Evolutionary conservation across 1,140 invertebrate genomes (phyloP), one percentile per base, ranked within the genome.

Genomic region (Temnothorax curvispinosus): DNA sequence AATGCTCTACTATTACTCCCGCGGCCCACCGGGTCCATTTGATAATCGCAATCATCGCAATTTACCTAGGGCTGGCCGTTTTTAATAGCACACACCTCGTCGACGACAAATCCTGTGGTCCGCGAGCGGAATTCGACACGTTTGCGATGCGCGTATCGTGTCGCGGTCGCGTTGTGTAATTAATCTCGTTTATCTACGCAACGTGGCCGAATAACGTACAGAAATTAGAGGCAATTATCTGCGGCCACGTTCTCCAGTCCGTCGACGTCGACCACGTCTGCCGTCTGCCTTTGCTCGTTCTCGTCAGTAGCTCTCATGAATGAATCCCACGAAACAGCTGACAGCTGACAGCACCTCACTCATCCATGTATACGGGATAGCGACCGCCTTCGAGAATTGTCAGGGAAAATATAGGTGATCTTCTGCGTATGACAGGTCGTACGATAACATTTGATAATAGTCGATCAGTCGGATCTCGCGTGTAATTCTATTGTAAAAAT

Each of bases 281-380:
- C 47, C 64, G 6, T 32, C 21, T 2, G 47, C 47, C 27, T 27
- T 27, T 1, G 27, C 27, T 27, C 27, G 27, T 27, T 27, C 27
- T 27, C 27, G 1, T 27, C 27, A 27, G 27, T 13, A 21, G 13
- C 13, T 15, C 15, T 15, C 27, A 44, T 77, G 56, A 27, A 77
- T n/a, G 15, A 74, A n/a, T 47, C 9, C 4, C 60, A 1, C 13
- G 6, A 21, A 77, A 62, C 75, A 77, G 41, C 41, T 80, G 75
- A 77, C 38, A 15, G 8, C n/a, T 80, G 75, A 77, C 38, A 15
- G 8, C n/a, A 67, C 6, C 62, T 41, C 21, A n/a, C 27, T 60
- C 62, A 52, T 27, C 35, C 13, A 41, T 54, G 47, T 54, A 13
- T 6, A 21, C 15, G n/a, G 41, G 44, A 56, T 81, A 81, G 13